Evolutionary conservation across 2,888 invertebrate genomes (phyloP).

Genomic region (Habroteleia sp.): DNA sequence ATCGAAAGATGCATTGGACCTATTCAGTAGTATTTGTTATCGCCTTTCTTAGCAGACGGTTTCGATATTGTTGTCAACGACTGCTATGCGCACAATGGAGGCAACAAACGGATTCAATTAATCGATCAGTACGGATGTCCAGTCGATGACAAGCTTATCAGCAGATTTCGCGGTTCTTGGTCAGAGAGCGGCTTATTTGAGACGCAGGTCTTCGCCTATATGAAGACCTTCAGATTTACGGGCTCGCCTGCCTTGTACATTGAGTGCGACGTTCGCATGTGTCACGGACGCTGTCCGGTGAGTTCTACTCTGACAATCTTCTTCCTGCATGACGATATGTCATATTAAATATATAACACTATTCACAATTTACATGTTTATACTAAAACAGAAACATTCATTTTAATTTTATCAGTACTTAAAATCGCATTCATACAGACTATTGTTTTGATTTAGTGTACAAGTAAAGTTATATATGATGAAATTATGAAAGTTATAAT

Average conservation of each 20-base stretch:
- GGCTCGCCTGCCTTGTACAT: constrained; percentile 96
- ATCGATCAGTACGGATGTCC: constrained; percentile 97
- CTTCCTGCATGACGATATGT: constrained; percentile 51
- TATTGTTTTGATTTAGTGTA: no score
- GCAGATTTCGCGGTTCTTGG: constrained; percentile 96
- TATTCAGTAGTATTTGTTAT: constrained; percentile 58
- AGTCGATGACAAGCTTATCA: constrained; percentile 95
- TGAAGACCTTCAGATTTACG: constrained; percentile 96
- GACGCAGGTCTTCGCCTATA: constrained; percentile 96
- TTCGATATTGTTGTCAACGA: constrained; percentile 97
- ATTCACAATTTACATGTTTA: constrained; percentile 14
- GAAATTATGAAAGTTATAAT: no score
- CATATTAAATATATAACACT: constrained; percentile 19
- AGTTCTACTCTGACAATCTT: constrained; percentile 76
- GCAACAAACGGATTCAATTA: constrained; percentile 93
- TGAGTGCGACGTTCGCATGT: constrained; percentile 97
- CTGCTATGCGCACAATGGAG: constrained; percentile 96
- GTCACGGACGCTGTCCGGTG: constrained; percentile 96
- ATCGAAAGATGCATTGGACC: constrained; percentile 18
- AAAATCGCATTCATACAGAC: no score
- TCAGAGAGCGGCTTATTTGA: constrained; percentile 94
- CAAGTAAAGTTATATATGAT: no score
- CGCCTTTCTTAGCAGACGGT: constrained; percentile 86
- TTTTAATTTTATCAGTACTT: neutral
- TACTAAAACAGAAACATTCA: neutral